phyloP scores from a whole-genome alignment of 2,888 invertebrate species.

The Acleris literana region DNA sequence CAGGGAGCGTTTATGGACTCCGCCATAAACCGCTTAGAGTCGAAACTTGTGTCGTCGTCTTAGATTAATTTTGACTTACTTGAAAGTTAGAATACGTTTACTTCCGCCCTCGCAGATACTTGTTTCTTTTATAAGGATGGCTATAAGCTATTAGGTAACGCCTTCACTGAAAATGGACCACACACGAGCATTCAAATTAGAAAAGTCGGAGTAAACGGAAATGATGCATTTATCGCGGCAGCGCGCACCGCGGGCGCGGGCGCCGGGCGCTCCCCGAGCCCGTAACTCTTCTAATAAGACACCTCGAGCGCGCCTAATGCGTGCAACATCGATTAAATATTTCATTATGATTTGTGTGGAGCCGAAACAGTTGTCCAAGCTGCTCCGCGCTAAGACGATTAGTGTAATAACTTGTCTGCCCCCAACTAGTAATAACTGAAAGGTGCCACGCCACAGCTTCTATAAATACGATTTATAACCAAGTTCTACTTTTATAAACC shows the following conservation, averaged over 20 bases:
- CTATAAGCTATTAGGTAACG: conserved; percentile 62
- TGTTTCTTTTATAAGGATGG: conserved; percentile 59
- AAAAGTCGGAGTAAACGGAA: conserved; percentile 76
- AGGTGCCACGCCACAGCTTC: conserved; percentile 2
- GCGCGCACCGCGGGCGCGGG: conserved; percentile 61
- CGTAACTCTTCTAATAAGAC: conserved; percentile 78
- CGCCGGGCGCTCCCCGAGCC: conserved; percentile 73
- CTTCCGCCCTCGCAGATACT: conserved; percentile 34
- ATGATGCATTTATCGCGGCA: conserved; percentile 73
- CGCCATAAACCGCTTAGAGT: conserved; percentile 4
- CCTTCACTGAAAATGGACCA: conserved; percentile 69
- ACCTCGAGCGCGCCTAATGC: conserved; percentile 73
- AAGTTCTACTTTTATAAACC: no score
- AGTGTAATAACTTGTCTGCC: conserved; percentile 54
- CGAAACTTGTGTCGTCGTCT: conserved; percentile 1
- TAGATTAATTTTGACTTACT: conserved; percentile 26
- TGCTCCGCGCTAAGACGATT: conserved; percentile 64
- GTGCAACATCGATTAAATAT: conserved; percentile 69
- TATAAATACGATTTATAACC: neutral
- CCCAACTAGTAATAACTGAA: conserved; percentile 23
- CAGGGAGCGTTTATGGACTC: conserved; percentile 40
- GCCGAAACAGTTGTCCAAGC: conserved; percentile 61
- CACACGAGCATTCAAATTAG: conserved; percentile 75
- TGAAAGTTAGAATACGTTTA: conserved; percentile 45
- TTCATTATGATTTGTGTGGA: conserved; percentile 75